These are phyloP conservation scores for Lamprologus callipterus DNA, from an alignment of 2,113 vertebrate genomes.

Conservation along the genomic window DNA sequence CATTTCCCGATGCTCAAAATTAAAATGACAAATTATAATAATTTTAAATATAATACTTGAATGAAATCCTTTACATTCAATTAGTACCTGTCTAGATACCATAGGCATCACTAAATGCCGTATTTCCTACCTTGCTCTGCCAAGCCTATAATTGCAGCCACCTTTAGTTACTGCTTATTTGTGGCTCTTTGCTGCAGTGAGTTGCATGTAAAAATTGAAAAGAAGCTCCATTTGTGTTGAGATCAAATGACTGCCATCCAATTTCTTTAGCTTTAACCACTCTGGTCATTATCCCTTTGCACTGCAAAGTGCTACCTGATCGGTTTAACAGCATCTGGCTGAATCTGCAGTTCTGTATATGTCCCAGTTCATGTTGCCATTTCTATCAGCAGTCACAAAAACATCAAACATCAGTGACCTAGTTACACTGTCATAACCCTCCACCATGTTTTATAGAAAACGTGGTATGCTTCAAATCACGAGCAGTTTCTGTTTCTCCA, in stretches of 20 bases:
- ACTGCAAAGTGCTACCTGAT: not conserved
- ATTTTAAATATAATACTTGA: not conserved
- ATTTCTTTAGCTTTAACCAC: not conserved
- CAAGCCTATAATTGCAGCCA: not conserved
- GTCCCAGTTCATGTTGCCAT: not conserved
- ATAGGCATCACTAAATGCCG: not conserved
- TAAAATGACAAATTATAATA: not conserved
- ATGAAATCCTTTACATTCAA: not conserved
- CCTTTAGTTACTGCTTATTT: not conserved
- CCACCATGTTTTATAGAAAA: not conserved
- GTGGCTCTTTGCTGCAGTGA: not conserved
- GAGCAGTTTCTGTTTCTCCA: not conserved
- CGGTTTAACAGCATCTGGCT: not conserved
- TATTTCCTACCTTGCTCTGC: not conserved
- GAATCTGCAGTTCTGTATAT: not conserved
- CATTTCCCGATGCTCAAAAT: not conserved
- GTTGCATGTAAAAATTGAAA: not conserved
- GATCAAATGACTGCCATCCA: not conserved
- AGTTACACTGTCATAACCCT: not conserved
- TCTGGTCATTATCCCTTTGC: not conserved
- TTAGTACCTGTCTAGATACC: not conserved
- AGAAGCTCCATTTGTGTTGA: not conserved
- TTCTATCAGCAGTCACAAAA: not conserved
- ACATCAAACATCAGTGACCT: not conserved
- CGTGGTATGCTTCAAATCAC: not conserved